These are phyloP conservation scores for Sarcophaga bullata DNA, from an alignment of 1,140 invertebrate genomes.

Conservation along the genomic window DNA sequence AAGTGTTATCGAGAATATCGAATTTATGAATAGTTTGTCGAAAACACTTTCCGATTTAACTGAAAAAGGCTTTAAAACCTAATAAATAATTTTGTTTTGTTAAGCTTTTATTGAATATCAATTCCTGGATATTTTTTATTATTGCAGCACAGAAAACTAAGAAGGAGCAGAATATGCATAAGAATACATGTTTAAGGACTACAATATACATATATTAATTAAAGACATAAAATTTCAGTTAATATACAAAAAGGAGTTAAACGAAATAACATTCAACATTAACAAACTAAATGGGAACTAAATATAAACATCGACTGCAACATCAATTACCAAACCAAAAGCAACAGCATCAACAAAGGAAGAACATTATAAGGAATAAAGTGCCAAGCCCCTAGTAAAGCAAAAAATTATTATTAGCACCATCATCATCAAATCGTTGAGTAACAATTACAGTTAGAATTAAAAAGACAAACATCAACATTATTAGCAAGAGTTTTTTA, in stretches of 20 bases:
- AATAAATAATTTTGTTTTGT: too few relatives aligned
- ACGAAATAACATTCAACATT: neutral
- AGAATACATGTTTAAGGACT: neutral
- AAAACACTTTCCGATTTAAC: too few relatives aligned
- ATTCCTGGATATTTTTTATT: too few relatives aligned
- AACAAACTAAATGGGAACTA: slow-evolving; percentile 30
- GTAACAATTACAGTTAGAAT: too few relatives aligned
- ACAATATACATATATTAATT: slow-evolving; percentile 5
- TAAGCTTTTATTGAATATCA: too few relatives aligned
- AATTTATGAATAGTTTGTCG: too few relatives aligned
- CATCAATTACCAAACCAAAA: slow-evolving; percentile 3
- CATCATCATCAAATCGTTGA: neutral
- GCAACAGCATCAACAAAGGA: neutral
- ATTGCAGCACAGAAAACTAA: too few relatives aligned
- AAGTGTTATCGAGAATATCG: too few relatives aligned
- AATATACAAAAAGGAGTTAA: neutral
- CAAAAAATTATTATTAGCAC: neutral
- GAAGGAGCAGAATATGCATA: too few relatives aligned
- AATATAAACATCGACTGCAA: slow-evolving; percentile 1
- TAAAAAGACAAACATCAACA: neutral
- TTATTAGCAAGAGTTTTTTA: neutral
- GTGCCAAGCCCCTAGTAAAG: slow-evolving; percentile 37
- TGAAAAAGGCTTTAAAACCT: too few relatives aligned
- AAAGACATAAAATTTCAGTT: neutral
- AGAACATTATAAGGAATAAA: neutral